These are phyloP conservation scores for Leptinotarsa rubiginosa DNA, from an alignment of 2,888 invertebrate species.

Conservation along the genomic window DNA sequence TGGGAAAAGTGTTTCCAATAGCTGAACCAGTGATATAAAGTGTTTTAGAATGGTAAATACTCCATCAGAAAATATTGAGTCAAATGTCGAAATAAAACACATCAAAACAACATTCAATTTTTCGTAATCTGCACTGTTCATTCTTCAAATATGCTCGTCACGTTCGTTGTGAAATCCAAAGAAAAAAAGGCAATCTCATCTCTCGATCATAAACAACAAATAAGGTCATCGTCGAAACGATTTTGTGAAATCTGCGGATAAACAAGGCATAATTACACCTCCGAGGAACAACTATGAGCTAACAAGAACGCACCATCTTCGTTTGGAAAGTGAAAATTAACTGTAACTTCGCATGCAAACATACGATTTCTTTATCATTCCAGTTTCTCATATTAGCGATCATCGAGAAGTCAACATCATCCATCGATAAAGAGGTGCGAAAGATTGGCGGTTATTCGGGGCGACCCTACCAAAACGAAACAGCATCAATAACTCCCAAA, in stretches of 20 bases:
- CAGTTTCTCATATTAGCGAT: slow-evolving; percentile 20
- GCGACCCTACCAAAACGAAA: no score
- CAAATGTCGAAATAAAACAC: no score
- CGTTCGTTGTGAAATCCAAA: slow-evolving; percentile 13
- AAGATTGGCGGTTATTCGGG: no score
- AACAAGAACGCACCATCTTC: slow-evolving; percentile 24
- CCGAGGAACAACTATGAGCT: slow-evolving; percentile 23
- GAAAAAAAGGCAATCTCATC: slow-evolving; percentile 12
- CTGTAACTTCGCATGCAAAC: slow-evolving; percentile 40
- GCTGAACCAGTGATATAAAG: no score
- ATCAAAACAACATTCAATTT: no score
- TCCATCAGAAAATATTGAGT: no score
- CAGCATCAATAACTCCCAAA: no score
- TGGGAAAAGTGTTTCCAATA: no score
- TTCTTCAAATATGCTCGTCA: slow-evolving; percentile 1
- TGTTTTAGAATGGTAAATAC: no score
- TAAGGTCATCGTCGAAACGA: slow-evolving; percentile 16
- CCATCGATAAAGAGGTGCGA: background rate
- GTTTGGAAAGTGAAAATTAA: slow-evolving; percentile 44
- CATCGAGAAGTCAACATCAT: background rate
- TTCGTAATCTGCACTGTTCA: background rate
- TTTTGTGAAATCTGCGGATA: slow-evolving; percentile 26
- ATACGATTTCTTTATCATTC: slow-evolving; percentile 25
- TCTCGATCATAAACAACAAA: slow-evolving; percentile 16
- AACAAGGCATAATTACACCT: slow-evolving; percentile 26